These are phyloP conservation scores for Triplophysa yarkandensis DNA, from an alignment of 2,797 vertebrate species.

Conservation along the genomic window DNA sequence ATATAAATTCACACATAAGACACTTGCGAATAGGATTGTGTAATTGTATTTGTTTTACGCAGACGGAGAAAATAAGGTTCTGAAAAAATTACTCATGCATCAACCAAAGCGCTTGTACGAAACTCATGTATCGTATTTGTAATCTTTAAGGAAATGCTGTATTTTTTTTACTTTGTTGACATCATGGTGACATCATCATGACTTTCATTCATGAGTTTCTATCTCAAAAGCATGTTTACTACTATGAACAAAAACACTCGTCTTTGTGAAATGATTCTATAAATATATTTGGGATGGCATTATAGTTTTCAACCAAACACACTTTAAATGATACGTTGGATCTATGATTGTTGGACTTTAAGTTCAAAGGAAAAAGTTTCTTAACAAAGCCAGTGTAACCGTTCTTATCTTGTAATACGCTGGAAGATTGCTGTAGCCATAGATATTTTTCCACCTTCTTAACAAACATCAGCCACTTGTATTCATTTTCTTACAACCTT, in stretches of 20 bases:
- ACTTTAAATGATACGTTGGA: not conserved
- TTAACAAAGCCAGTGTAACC: not conserved
- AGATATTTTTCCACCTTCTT: constrained; percentile 31
- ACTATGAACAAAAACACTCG: too few species aligned
- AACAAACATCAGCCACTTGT: not conserved
- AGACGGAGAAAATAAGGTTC: not conserved
- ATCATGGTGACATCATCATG: not conserved
- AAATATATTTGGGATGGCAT: too few species aligned
- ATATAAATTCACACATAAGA: not conserved
- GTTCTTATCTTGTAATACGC: constrained; percentile 4
- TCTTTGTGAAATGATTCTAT: too few species aligned
- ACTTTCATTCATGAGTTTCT: too few species aligned
- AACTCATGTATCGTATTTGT: too few species aligned
- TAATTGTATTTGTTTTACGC: not conserved
- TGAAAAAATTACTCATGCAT: not conserved
- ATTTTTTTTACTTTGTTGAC: not conserved
- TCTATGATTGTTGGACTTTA: not conserved
- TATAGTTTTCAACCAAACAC: not conserved
- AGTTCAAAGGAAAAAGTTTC: not conserved
- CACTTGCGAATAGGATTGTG: not conserved
- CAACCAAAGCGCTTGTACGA: too few species aligned
- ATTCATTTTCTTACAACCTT: not conserved
- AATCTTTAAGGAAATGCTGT: too few species aligned
- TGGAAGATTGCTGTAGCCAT: constrained; percentile 36
- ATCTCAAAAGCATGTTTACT: too few species aligned